A percentile compares a stretch with the other conserved stretches of the same genome.
Evolutionary conservation across 2,797 vertebrate species (phyloP).

Genomic region (Pelodytes ibericus): DNA sequence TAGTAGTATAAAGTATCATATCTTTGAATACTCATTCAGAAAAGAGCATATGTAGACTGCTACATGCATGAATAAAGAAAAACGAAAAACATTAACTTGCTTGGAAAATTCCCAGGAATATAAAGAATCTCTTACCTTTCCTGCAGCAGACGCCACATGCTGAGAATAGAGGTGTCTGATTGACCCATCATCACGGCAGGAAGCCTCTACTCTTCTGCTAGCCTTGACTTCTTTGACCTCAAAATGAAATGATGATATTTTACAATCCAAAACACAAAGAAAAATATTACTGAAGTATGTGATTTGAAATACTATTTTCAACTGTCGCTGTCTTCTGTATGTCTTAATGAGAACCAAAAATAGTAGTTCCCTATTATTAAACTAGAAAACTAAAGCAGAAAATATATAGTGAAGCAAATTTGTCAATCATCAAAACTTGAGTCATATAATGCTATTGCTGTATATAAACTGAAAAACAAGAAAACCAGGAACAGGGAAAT

Average conservation of each 20-base stretch:
- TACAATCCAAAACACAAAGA: slow-evolving; percentile 64
- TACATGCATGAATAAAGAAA: background rate
- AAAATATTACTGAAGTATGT: slow-evolving; percentile 60
- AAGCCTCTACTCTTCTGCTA: slow-evolving; percentile 62
- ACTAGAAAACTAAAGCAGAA: background rate
- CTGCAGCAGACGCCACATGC: slow-evolving; percentile 60
- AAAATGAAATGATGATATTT: slow-evolving; percentile 68
- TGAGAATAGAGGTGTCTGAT: slow-evolving; percentile 67
- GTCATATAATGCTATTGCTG: background rate
- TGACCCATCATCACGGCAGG: slow-evolving; percentile 69
- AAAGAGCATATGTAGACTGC: background rate
- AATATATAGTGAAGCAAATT: background rate
- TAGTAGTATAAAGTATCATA: background rate
- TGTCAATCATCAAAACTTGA: background rate
- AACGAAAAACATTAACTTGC: slow-evolving; percentile 5
- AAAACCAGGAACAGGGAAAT: background rate
- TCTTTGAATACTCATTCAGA: background rate
- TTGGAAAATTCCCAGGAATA: slow-evolving; percentile 70
- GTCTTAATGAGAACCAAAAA: background rate
- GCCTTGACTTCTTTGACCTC: slow-evolving; percentile 62
- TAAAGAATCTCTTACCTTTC: slow-evolving; percentile 60
- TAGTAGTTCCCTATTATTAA: background rate
- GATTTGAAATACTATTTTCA: slow-evolving; percentile 61
- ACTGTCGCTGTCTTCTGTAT: background rate
- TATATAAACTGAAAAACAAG: background rate